Evolutionary conservation across 2,113 vertebrate genomes (phyloP).

Genomic region (Ellobius talpinus): DNA sequence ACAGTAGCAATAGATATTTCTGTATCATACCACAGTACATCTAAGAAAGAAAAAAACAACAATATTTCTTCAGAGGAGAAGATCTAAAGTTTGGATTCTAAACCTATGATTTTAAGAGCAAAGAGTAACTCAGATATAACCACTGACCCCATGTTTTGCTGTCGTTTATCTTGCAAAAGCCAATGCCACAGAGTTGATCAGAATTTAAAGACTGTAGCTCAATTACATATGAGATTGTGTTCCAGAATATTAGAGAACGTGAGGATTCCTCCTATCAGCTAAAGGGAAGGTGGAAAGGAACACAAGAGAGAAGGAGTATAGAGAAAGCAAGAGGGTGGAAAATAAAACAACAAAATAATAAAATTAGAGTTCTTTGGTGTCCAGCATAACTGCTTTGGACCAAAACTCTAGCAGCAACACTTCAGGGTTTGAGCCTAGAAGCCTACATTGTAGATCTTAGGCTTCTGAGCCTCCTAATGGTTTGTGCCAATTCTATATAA

Average conservation of each 20-base stretch:
- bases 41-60: not conserved
- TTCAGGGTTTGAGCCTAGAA: not conserved
- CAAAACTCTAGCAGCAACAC: not conserved
- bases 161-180: not conserved
- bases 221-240: not conserved
- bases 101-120: not conserved
- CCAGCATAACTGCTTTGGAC: not conserved
- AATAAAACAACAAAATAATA: not conserved
- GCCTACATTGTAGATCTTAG: not conserved
- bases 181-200: not conserved
- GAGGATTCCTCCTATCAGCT: not conserved
- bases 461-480: not conserved
- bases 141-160: not conserved
- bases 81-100: not conserved
- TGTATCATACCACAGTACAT: not conserved
- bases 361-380: not conserved
- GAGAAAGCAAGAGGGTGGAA: not conserved
- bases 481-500: not conserved
- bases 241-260: not conserved
- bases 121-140: not conserved
- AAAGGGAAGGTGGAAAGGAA: not conserved
- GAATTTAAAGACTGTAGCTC: not conserved
- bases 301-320: too few relatives aligned
- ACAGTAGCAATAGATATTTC: not conserved
- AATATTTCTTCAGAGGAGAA: not conserved